A percentile compares a stretch with the other conserved stretches of the same genome.
These are phyloP conservation scores for Sorex fumeus DNA, from an alignment of 2,113 vertebrate species.

Conservation along the genomic window DNA sequence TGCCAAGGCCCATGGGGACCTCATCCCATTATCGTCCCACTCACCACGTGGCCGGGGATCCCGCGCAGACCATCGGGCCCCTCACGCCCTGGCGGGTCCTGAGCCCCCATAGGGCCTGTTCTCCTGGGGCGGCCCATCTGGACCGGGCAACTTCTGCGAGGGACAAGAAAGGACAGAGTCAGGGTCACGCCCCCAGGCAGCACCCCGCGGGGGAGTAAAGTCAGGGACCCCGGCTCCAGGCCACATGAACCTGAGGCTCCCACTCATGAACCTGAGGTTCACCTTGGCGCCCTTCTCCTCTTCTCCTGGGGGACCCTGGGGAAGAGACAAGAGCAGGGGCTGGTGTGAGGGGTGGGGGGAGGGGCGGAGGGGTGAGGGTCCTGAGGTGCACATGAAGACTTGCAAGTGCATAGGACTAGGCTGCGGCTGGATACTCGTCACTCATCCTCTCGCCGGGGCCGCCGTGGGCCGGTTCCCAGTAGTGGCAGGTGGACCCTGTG, in stretches of 20 bases:
- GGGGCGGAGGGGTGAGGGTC: not conserved
- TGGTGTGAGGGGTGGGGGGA: not conserved
- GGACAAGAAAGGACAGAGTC: not conserved
- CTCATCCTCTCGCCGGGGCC: conserved; percentile 94
- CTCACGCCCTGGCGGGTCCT: conserved; percentile 91
- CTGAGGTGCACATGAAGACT: not conserved
- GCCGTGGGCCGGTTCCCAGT: conserved; percentile 94
- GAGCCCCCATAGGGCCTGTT: conserved; percentile 92
- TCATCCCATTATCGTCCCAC: conserved; percentile 63
- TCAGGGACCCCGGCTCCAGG: not conserved
- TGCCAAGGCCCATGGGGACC: too few species aligned
- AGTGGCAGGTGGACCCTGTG: conserved; percentile 93
- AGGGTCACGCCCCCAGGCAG: not conserved
- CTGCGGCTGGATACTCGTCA: not conserved
- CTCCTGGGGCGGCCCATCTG: conserved; percentile 91
- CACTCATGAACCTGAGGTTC: not conserved
- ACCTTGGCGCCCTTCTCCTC: conserved; percentile 95
- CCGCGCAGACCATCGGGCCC: conserved; percentile 94
- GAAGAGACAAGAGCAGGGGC: not conserved
- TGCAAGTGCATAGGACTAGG: not conserved
- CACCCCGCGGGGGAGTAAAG: too few species aligned
- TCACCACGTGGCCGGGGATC: conserved; percentile 94
- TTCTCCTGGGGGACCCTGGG: conserved; percentile 92
- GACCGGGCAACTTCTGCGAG: conserved; percentile 90
- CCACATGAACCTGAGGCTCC: too few species aligned